Conservation (phyloP, 2,888 invertebrate species). For the Sthenelais limicola region DNA sequence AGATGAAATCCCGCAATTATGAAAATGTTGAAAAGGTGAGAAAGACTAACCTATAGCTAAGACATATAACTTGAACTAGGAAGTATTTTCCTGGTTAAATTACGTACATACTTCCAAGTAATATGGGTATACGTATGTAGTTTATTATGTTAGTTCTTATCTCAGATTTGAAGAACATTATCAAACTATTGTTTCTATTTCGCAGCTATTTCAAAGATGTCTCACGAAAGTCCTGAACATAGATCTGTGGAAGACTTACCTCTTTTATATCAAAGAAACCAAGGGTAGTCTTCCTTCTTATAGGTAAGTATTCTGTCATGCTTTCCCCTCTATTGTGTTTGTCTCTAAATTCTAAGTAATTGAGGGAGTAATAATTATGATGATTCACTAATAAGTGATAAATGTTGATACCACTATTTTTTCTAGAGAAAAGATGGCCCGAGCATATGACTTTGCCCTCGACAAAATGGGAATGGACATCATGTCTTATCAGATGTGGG, state of each 20-base stretch:
- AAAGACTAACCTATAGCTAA: not conserved
- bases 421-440: conserved; percentile 96
- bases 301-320: no score
- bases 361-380: no score
- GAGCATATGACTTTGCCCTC: conserved; percentile 98
- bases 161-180: not conserved
- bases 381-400: no score
- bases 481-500: conserved; percentile 96
- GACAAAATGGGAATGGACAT: conserved; percentile 99
- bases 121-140: not conserved
- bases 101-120: not conserved
- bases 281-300: conserved; percentile 69
- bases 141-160: not conserved
- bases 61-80: not conserved
- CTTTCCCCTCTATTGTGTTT: no score
- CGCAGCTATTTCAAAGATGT: conserved; percentile 95
- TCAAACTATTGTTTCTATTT: conserved; percentile 41
- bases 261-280: conserved; percentile 98
- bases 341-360: no score
- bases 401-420: no score
- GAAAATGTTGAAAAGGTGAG: conserved; percentile 99
- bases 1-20: conserved; percentile 98
- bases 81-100: no score
- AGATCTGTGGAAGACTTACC: conserved; percentile 97
- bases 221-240: conserved; percentile 99